Evolutionary conservation across 2,888 invertebrate species (phyloP).

Genomic region (Acrocera orbiculus): DNA sequence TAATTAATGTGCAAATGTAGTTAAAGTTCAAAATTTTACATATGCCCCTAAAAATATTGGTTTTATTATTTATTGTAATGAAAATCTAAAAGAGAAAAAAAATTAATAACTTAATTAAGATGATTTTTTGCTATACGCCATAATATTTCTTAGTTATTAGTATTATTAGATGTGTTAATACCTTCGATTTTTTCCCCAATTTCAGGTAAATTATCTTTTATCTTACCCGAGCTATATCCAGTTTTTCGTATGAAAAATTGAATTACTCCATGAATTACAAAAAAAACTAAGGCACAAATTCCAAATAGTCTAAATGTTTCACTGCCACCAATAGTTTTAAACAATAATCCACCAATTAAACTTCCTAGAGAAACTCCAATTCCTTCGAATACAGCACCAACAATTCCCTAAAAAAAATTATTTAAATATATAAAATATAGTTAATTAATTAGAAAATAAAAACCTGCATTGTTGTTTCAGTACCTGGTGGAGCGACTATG

Average conservation of each 20-base stretch:
- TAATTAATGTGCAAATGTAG: no score
- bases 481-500: slow-evolving; percentile 64
- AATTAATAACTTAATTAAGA: no score
- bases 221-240: slow-evolving; percentile 9
- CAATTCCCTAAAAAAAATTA: slow-evolving; percentile 46
- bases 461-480: slow-evolving; percentile 76
- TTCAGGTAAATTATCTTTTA: neutral
- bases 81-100: no score
- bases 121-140: neutral
- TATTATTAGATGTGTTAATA: neutral
- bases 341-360: slow-evolving; percentile 55
- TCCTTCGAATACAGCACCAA: slow-evolving; percentile 76
- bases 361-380: slow-evolving; percentile 67
- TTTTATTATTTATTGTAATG: no score
- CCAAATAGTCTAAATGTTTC: slow-evolving; percentile 56
- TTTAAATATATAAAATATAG: slow-evolving; percentile 3
- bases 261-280: slow-evolving; percentile 38
- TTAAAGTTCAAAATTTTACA: no score
- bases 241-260: slow-evolving; percentile 29
- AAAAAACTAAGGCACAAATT: slow-evolving; percentile 42
- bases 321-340: slow-evolving; percentile 45
- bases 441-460: neutral
- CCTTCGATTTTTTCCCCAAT: slow-evolving; percentile 10
- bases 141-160: no score
- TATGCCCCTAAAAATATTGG: no score